Base-by-base conservation (phyloP, 2,113 vertebrate genomes). In the Ageneiosus marmoratus region DNA sequence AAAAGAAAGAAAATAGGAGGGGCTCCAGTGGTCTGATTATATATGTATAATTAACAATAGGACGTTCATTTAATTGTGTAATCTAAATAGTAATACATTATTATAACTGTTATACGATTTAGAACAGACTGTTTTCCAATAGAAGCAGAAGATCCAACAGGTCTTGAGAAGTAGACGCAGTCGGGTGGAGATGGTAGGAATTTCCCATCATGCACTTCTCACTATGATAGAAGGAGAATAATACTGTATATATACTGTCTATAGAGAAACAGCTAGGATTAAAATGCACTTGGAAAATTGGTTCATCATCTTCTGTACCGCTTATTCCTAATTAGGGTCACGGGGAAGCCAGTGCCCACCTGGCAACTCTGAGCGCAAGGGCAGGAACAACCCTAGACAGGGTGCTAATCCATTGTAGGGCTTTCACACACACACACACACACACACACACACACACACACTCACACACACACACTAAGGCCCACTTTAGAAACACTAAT, bases 121-220 rank as follows among this genome's bases (percentile, higher is more conserved):
- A 81, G 32, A 29, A 22, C 24, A 27, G 53, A 12, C 44, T 13
- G 4, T 1, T 78, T 60, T 60, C 34, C 20, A 24, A 4, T 27
- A 62, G 12, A 27, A 18, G 22, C 50, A 56, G 29, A 51, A 34
- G 27, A 55, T 8, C 20, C 32, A 58, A 79, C 15, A 55, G 29
- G 73, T 20, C 27, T 76, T 20, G 50, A 34, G 51, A 55, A 76
- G 55, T 53, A 32, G 4, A 75, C 70, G 50, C 70, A 51, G n/a
- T 1, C 0, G 1, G 20, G 50, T 56, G 51, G 41, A n/a, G 37
- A 77, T 24, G 13, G 83, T 86, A 82, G 75, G 83, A 88, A 85
- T 86, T 44, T 81, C 51, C 70, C 84, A 89, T 80, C 77, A 84
- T 88, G 83, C 80, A 80, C 62, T 70, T 79, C 67, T 72, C 15